These are phyloP conservation scores for Oxytorus armatus DNA, from an alignment of 2,888 invertebrate genomes.

Conservation along the genomic window DNA sequence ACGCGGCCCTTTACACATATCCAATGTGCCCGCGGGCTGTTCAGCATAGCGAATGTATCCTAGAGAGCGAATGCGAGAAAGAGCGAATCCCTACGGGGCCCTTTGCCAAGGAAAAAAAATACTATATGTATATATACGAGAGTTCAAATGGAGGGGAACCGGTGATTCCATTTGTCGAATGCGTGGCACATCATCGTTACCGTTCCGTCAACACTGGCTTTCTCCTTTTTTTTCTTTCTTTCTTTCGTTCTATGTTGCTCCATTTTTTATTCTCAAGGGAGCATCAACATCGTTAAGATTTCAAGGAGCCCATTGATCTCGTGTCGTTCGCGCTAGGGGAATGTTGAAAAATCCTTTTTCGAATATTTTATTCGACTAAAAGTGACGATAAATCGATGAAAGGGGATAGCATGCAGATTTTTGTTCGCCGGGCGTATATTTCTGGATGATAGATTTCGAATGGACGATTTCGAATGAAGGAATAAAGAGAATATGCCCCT, in stretches of 20 bases:
- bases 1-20: constrained; percentile 60
- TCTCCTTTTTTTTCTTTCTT: constrained; percentile 37
- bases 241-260: constrained; percentile 12
- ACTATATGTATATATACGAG: no score
- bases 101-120: constrained; percentile 49
- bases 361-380: constrained; percentile 25
- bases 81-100: constrained; percentile 52
- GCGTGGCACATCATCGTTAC: constrained; percentile 63
- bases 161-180: constrained; percentile 65
- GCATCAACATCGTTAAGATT: constrained; percentile 44
- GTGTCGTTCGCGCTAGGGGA: constrained; percentile 17
- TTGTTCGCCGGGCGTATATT: constrained; percentile 10
- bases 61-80: constrained; percentile 34
- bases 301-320: constrained; percentile 30
- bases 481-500: constrained; percentile 22
- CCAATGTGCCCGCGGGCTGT: constrained; percentile 56
- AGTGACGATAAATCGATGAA: constrained; percentile 50
- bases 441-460: background rate
- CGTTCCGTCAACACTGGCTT: constrained; percentile 57
- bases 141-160: constrained; percentile 59
- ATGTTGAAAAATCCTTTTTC: constrained; percentile 38
- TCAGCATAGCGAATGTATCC: constrained; percentile 50
- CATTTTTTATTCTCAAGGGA: constrained; percentile 47
- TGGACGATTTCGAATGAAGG: constrained; percentile 33
- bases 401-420: constrained; percentile 15